Conservation (phyloP, 2,888 invertebrate genomes). For the Rosalia funebris region DNA sequence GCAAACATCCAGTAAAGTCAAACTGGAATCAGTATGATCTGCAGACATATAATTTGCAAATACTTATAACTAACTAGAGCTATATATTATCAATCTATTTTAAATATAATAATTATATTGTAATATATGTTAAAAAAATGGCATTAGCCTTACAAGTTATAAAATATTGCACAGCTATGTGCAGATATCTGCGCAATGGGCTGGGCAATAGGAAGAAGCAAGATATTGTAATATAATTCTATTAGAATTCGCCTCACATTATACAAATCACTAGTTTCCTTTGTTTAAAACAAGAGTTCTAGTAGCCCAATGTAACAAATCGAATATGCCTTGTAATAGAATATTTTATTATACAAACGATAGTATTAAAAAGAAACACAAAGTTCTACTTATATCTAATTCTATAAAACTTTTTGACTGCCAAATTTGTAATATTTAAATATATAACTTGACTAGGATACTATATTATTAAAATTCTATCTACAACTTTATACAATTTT, state of each 20-base stretch:
- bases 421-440: conserved; percentile 52
- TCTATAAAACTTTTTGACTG: conserved; percentile 54
- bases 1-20: conserved; percentile 60
- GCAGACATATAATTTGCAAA: conserved; percentile 58
- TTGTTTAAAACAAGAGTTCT: conserved; percentile 23
- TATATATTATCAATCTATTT: conserved; percentile 51
- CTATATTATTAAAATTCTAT: conserved; percentile 57
- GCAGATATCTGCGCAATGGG: conserved; percentile 44
- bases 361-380: conserved; percentile 28
- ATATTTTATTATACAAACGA: conserved; percentile 33
- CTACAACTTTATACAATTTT: conserved; percentile 58
- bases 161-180: conserved; percentile 55
- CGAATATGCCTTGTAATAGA: conserved; percentile 20
- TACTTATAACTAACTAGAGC: conserved; percentile 59
- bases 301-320: conserved; percentile 32
- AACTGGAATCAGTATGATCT: conserved; percentile 60
- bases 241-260: conserved; percentile 45
- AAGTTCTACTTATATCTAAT: conserved; percentile 39
- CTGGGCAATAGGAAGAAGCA: conserved; percentile 60
- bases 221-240: conserved; percentile 44
- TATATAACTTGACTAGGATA: conserved; percentile 57
- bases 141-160: conserved; percentile 58
- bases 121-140: conserved; percentile 58
- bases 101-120: conserved; percentile 47
- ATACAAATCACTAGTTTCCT: conserved; percentile 41